Conservation (phyloP, 2,113 vertebrate species). For the Alligator mississippiensis region DNA sequence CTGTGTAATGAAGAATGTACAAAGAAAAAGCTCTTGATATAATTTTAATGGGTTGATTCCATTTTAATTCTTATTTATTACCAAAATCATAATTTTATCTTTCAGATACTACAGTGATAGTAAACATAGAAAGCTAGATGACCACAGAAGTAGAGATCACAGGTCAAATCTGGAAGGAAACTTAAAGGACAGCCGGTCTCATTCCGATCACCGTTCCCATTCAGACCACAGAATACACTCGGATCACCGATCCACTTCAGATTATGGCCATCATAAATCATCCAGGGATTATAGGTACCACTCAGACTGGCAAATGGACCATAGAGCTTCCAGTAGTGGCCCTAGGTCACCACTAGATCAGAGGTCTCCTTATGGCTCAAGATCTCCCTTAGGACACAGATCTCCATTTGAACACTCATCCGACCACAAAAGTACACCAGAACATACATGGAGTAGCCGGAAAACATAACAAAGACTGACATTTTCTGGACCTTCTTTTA, state of each 20-base stretch:
- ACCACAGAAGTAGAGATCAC: constrained; percentile 91
- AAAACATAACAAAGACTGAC: constrained; percentile 93
- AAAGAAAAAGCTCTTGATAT: accelerated
- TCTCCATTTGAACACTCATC: constrained; percentile 95
- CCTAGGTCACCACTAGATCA: constrained; percentile 92
- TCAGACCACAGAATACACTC: constrained; percentile 87
- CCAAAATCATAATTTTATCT: constrained; percentile 22
- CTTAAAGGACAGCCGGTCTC: constrained; percentile 85
- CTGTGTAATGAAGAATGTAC: not conserved
- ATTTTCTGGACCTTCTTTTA: constrained; percentile 81
- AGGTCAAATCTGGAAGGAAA: constrained; percentile 84
- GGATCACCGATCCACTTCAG: constrained; percentile 83
- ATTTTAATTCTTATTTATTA: constrained; percentile 3
- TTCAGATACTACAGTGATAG: constrained; percentile 90
- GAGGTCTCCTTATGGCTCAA: constrained; percentile 91
- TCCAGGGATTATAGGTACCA: constrained; percentile 93
- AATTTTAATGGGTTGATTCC: not conserved
- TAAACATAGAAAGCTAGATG: constrained; percentile 95
- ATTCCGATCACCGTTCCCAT: constrained; percentile 84
- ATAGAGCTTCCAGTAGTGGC: constrained; percentile 88
- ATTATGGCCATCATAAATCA: constrained; percentile 87
- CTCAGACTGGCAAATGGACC: constrained; percentile 95
- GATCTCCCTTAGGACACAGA: constrained; percentile 88
- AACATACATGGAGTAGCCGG: constrained; percentile 95
- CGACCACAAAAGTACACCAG: constrained; percentile 96